phyloP scores from a whole-genome alignment of 2,888 invertebrate genomes.

The Phragmatobia fuliginosa region DNA sequence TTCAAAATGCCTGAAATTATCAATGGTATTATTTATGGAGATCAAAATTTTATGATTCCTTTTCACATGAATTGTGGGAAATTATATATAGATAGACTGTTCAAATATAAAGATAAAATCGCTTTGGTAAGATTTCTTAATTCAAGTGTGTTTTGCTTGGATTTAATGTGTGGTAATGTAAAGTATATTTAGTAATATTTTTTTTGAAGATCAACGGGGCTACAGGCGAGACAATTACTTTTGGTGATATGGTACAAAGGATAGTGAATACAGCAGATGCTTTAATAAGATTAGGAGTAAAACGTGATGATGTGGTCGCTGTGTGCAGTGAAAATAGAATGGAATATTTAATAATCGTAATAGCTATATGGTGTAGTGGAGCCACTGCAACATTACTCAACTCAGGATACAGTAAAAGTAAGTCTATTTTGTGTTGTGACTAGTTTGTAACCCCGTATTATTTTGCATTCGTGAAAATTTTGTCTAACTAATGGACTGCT shows the following conservation, averaged over 20 bases:
- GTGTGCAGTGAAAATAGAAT: conserved; percentile 70
- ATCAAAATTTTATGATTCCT: conserved; percentile 57
- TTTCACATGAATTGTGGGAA: conserved; percentile 67
- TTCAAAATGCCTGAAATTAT: conserved; percentile 11
- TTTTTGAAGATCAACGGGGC: conserved; percentile 53
- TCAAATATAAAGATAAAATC: conserved; percentile 53
- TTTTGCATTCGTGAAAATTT: not conserved
- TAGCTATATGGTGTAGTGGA: conserved; percentile 54
- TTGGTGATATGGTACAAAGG: conserved; percentile 57
- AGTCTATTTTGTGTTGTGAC: not conserved
- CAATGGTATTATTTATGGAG: conserved; percentile 55
- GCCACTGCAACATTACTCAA: conserved; percentile 62
- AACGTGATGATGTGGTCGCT: conserved; percentile 63
- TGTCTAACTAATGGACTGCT: not conserved
- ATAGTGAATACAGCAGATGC: conserved; percentile 60
- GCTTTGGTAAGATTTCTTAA: conserved; percentile 62
- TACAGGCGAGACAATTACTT: conserved; percentile 61
- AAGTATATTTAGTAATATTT: conserved; percentile 29
- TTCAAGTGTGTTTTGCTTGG: not conserved
- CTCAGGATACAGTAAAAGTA: conserved; percentile 65
- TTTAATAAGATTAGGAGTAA: conserved; percentile 58
- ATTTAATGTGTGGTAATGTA: not conserved
- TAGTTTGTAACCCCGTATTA: not conserved
- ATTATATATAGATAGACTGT: conserved; percentile 58
- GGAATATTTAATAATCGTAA: conserved; percentile 58